Percentiles rank a stretch among this genome's conserved stretches.
Conservation (phyloP, 92 coral and sea anemone genomes). For the Epizoanthus fatuus region DNA sequence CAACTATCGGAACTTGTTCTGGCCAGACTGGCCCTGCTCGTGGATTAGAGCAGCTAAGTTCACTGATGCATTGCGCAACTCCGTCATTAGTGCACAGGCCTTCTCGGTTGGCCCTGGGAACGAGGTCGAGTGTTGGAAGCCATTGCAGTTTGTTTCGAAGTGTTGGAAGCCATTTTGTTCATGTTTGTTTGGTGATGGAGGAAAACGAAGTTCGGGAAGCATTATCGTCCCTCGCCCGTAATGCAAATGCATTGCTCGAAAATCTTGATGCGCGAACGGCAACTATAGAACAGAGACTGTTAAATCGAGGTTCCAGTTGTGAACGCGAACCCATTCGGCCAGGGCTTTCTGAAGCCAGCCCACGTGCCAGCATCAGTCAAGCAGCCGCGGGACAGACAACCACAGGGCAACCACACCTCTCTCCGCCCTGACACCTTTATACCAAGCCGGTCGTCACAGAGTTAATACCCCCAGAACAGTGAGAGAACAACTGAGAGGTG, state of each 20-base stretch:
- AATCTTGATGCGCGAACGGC: slow-evolving; percentile 45
- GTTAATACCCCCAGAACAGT: slow-evolving; percentile 21
- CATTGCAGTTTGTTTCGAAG: background rate
- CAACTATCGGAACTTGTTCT: no score
- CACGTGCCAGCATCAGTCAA: slow-evolving; percentile 28
- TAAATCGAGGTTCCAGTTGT: slow-evolving; percentile 33
- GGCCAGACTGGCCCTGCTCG: no score
- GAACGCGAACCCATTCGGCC: slow-evolving; percentile 29
- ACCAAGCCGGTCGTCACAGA: no score
- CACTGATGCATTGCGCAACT: slow-evolving; percentile 14
- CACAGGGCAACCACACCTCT: no score
- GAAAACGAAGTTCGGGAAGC: slow-evolving; percentile 54
- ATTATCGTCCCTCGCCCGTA: slow-evolving; percentile 65
- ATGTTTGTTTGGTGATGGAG: slow-evolving; percentile 20
- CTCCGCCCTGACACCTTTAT: no score
- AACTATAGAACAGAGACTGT: slow-evolving; percentile 58
- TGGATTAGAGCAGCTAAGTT: no score
- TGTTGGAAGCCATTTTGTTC: background rate
- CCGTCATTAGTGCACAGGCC: slow-evolving; percentile 2
- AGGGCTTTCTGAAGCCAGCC: slow-evolving; percentile 31
- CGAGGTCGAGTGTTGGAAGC: background rate
- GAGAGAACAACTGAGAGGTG: slow-evolving; percentile 46
- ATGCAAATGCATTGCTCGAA: slow-evolving; percentile 57
- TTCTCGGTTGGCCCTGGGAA: slow-evolving; percentile 11
- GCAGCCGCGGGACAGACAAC: background rate